These are phyloP conservation scores for Nomada fucata DNA, from an alignment of 2,888 invertebrate species.

Conservation along the genomic window DNA sequence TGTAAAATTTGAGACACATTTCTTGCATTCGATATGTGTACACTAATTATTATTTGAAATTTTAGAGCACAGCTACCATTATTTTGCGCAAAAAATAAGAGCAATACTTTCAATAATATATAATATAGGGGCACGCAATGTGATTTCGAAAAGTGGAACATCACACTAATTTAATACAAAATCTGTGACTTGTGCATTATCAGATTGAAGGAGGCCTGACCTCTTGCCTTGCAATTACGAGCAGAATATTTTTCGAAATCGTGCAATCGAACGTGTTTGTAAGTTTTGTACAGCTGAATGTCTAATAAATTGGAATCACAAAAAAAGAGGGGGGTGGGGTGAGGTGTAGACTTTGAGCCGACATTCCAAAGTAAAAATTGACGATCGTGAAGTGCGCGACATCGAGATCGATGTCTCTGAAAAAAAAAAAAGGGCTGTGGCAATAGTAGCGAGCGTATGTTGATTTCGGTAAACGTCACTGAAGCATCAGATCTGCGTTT, in stretches of 20 bases:
- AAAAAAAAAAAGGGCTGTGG: slow-evolving; percentile 42
- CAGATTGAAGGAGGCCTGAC: slow-evolving; percentile 1
- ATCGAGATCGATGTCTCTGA: slow-evolving; percentile 55
- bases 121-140: slow-evolving; percentile 30
- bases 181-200: slow-evolving; percentile 2
- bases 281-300: slow-evolving; percentile 55
- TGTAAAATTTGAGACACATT: neutral
- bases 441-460: slow-evolving; percentile 31
- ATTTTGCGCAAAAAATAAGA: neutral
- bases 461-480: slow-evolving; percentile 52
- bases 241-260: slow-evolving; percentile 32
- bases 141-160: slow-evolving; percentile 61
- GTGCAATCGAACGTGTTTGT: slow-evolving; percentile 5
- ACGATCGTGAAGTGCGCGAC: slow-evolving; percentile 54
- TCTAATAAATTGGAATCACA: slow-evolving; percentile 62
- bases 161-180: slow-evolving; percentile 54
- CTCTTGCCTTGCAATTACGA: slow-evolving; percentile 9
- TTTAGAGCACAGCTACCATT: slow-evolving; percentile 4
- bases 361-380: slow-evolving; percentile 69
- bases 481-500: slow-evolving; percentile 36
- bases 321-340: slow-evolving; percentile 60
- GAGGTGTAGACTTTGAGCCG: slow-evolving; percentile 67
- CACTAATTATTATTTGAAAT: slow-evolving; percentile 28
- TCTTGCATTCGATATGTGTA: neutral
- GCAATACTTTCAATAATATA: slow-evolving; percentile 35